These are phyloP conservation scores for Epinephelus malabaricus DNA, from an alignment of 2,797 vertebrate species.

Conservation along the genomic window DNA sequence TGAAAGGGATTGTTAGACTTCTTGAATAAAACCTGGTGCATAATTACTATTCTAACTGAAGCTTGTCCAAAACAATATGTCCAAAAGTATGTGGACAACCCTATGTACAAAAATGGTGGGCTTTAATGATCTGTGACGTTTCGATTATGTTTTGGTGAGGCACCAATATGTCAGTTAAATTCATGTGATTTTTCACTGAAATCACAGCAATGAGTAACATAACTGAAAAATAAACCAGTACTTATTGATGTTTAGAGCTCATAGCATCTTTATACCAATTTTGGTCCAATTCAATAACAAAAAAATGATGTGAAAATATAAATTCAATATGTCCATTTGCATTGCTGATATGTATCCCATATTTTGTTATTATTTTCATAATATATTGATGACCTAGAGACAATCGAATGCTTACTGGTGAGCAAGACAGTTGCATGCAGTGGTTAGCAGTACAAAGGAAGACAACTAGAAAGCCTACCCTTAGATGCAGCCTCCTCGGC, in stretches of 20 bases:
- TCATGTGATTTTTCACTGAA: no score
- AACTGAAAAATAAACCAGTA: no score
- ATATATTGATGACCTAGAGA: background rate
- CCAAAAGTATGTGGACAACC: background rate
- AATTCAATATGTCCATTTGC: no score
- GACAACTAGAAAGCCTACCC: constrained; percentile 80
- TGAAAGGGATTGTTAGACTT: background rate
- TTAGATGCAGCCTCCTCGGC: constrained; percentile 94
- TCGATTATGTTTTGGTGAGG: background rate
- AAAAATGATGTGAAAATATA: no score
- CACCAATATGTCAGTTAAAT: background rate
- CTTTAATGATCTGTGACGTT: background rate
- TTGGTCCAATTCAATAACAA: background rate
- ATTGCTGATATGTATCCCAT: background rate
- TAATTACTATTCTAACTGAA: background rate
- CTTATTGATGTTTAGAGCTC: background rate
- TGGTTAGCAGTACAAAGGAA: background rate
- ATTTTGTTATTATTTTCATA: background rate
- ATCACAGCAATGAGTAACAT: no score
- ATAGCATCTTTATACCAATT: background rate
- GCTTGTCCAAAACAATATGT: background rate
- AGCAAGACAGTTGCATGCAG: background rate
- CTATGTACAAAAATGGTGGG: background rate
- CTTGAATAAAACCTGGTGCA: background rate
- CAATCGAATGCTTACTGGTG: background rate